Conservation (phyloP, 1,140 invertebrate genomes). For the Centruroides vittatus region DNA sequence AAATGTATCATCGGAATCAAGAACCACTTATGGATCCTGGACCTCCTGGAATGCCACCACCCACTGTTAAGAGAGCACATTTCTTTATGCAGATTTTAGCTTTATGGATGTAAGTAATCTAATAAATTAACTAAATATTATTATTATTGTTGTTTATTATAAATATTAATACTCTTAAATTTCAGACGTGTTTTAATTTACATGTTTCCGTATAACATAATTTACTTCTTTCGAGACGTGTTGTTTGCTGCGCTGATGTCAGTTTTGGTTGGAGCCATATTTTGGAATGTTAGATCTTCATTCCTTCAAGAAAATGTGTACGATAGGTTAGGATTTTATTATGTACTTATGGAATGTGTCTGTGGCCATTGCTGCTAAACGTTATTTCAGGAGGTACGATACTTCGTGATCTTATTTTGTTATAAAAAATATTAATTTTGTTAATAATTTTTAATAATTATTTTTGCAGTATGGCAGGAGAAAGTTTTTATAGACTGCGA, state of each 20-base stretch:
- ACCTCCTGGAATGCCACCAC: conserved; percentile 52
- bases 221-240: conserved; percentile 56
- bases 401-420: too few species aligned
- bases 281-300: conserved; percentile 60
- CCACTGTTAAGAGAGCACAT: conserved; percentile 42
- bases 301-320: conserved; percentile 27
- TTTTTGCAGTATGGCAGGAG: conserved; percentile 39
- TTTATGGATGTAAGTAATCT: conserved; percentile 46
- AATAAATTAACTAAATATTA: too few species aligned
- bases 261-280: conserved; percentile 63
- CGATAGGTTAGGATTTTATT: conserved; percentile 61
- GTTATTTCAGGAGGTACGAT: conserved; percentile 41
- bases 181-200: conserved; percentile 49
- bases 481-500: conserved; percentile 58
- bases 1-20: conserved; percentile 46
- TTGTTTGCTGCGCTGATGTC: conserved; percentile 62
- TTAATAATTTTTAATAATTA: background rate
- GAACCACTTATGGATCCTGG: conserved; percentile 51
- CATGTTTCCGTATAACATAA: conserved; percentile 66
- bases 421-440: too few species aligned
- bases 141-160: too few species aligned
- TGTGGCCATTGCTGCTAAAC: conserved; percentile 57
- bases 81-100: conserved; percentile 48
- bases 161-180: background rate
- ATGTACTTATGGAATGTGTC: conserved; percentile 53